These are phyloP conservation scores for Oikopleura dioica DNA, from an alignment of 23 tunicate species.

Conservation along the genomic window DNA sequence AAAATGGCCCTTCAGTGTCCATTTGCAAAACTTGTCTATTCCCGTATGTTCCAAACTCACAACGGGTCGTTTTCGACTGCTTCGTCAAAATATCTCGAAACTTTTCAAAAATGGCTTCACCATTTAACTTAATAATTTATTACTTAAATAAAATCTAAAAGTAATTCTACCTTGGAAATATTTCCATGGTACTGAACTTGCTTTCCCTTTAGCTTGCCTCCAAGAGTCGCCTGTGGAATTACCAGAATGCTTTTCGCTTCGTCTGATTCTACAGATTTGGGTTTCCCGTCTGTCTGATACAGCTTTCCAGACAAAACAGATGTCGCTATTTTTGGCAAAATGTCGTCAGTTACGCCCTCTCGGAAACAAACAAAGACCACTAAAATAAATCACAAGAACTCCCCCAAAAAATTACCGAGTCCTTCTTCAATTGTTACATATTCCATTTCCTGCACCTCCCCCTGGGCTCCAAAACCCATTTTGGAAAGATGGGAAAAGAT, in stretches of 20 bases:
- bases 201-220: slow-evolving; percentile 75
- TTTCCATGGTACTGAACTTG: slow-evolving; percentile 76
- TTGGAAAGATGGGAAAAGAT: too few species aligned
- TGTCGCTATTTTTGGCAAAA: slow-evolving; percentile 31
- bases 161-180: slow-evolving; percentile 24
- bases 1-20: slow-evolving; percentile 71
- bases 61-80: too few species aligned
- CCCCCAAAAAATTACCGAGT: too few species aligned
- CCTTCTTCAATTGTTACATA: too few species aligned
- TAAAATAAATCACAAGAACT: too few species aligned
- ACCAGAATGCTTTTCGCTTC: slow-evolving; percentile 25
- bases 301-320: slow-evolving; percentile 22
- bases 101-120: slow-evolving; percentile 2
- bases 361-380: slow-evolving; percentile 56
- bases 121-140: slow-evolving; percentile 8
- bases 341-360: slow-evolving; percentile 29
- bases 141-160: slow-evolving; percentile 18
- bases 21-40: slow-evolving; percentile 54
- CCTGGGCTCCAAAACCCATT: too few species aligned
- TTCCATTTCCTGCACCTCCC: too few species aligned
- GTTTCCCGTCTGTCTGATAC: slow-evolving; percentile 16
- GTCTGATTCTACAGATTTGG: slow-evolving; percentile 15
- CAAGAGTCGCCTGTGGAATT: slow-evolving; percentile 70
- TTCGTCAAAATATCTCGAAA: not conserved
- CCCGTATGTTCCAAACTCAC: slow-evolving; percentile 51